Conservation (phyloP, 2,113 vertebrate species). For the Hippopotamus amphibius region DNA sequence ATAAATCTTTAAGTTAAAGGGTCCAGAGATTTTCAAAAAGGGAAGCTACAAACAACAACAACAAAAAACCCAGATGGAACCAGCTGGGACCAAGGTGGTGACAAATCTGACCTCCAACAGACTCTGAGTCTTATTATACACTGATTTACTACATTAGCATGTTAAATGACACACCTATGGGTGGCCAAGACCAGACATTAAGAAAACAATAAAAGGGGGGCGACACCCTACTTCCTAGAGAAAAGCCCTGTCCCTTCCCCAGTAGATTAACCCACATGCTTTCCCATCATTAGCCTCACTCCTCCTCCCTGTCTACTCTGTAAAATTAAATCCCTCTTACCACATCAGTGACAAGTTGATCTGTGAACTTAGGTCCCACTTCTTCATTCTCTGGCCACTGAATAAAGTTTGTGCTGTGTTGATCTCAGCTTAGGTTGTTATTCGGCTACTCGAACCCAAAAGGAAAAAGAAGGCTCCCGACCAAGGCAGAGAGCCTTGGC, state of each 20-base stretch:
- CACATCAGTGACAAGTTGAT: not conserved
- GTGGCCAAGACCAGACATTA: not conserved
- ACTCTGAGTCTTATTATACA: no score
- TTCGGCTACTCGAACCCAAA: not conserved
- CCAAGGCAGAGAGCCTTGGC: not conserved
- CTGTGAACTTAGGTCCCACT: not conserved
- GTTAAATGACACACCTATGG: no score
- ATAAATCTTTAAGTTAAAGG: no score
- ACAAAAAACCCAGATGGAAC: no score
- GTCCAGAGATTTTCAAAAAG: no score
- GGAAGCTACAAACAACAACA: no score
- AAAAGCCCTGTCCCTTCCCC: no score
- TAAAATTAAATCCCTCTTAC: not conserved
- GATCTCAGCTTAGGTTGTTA: not conserved
- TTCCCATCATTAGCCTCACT: not conserved
- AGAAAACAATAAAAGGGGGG: not conserved
- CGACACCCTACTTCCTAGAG: not conserved
- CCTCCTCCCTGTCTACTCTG: not conserved
- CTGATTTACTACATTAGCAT: no score
- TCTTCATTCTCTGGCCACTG: not conserved
- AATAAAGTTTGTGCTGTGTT: not conserved
- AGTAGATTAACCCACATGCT: not conserved
- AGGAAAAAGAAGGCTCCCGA: not conserved
- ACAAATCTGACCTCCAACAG: no score
- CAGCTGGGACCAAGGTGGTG: no score